These are phyloP conservation scores for Mechanitis messenoides DNA, from an alignment of 2,888 invertebrate genomes.

Conservation along the genomic window DNA sequence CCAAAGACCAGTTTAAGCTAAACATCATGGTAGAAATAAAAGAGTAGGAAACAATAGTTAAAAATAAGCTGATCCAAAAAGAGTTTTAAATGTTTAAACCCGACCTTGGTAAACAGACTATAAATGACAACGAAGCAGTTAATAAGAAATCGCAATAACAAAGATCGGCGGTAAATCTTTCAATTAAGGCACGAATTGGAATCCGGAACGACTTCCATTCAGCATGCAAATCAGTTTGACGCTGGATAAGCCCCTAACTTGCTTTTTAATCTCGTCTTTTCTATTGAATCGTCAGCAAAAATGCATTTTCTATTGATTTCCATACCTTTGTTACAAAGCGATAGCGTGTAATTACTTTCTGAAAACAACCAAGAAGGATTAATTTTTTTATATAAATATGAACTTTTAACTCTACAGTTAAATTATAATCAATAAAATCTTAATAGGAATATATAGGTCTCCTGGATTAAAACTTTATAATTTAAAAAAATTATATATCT, in stretches of 20 bases:
- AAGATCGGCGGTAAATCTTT: constrained; percentile 11
- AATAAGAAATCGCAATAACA: constrained; percentile 4
- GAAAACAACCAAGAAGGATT: background rate
- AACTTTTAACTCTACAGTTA: too few species aligned
- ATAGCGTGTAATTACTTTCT: background rate
- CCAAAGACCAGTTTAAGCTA: too few species aligned
- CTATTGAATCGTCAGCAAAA: constrained; percentile 7
- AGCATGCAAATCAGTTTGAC: constrained; percentile 16
- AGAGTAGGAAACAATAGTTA: too few species aligned
- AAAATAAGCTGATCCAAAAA: too few species aligned
- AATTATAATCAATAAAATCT: too few species aligned
- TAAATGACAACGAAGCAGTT: constrained; percentile 1
- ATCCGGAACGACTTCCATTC: constrained; percentile 7
- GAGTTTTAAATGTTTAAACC: background rate
- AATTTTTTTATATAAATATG: too few species aligned
- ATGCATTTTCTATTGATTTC: constrained; percentile 1
- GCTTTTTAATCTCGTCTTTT: constrained; percentile 6
- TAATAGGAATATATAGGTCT: too few species aligned
- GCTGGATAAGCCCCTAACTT: constrained; percentile 7
- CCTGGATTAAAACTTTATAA: too few species aligned
- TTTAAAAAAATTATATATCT: too few species aligned
- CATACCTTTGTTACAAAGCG: background rate
- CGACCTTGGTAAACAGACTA: background rate
- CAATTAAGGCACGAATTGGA: constrained; percentile 9
- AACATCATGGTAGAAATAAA: too few species aligned